Evolutionary conservation across 2,888 invertebrate species (phyloP).

Genomic region (Latheticus oryzae): DNA sequence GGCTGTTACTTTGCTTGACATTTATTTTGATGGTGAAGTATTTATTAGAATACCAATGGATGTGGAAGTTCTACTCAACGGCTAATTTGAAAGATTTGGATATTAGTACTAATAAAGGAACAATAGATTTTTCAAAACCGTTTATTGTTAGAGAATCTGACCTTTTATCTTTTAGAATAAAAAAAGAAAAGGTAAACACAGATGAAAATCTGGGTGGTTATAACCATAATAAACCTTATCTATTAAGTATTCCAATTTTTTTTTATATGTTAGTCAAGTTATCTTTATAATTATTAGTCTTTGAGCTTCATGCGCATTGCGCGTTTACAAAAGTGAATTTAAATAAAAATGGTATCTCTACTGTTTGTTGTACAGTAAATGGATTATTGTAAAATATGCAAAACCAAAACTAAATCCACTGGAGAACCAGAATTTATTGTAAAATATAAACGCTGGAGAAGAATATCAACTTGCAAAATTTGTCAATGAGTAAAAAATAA

Average conservation of each 20-base stretch:
- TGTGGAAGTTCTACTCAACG: constrained; percentile 19
- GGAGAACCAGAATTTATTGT: background rate
- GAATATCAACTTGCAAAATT: constrained; percentile 5
- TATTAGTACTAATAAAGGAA: constrained; percentile 8
- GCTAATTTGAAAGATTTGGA: constrained; percentile 19
- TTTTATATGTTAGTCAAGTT: too few species aligned
- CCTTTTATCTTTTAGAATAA: background rate
- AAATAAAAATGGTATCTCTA: constrained; percentile 2
- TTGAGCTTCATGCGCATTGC: too few species aligned
- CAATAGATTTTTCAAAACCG: constrained; percentile 3
- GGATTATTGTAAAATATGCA: constrained; percentile 21
- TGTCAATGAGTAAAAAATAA: constrained; percentile 16
- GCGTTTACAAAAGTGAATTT: too few species aligned
- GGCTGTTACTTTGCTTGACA: background rate
- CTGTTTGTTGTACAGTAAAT: constrained; percentile 7
- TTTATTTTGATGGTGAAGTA: constrained; percentile 17
- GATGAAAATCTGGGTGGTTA: too few species aligned
- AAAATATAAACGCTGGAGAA: constrained; percentile 4
- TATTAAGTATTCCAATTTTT: too few species aligned
- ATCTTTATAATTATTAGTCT: too few species aligned
- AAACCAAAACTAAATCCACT: constrained; percentile 9
- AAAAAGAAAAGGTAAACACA: constrained; percentile 5
- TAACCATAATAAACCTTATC: too few species aligned
- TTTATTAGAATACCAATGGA: constrained; percentile 14
- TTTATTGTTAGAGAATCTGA: background rate